phyloP scores from a whole-genome alignment of 2,888 invertebrate genomes.

The Amiota minor region DNA sequence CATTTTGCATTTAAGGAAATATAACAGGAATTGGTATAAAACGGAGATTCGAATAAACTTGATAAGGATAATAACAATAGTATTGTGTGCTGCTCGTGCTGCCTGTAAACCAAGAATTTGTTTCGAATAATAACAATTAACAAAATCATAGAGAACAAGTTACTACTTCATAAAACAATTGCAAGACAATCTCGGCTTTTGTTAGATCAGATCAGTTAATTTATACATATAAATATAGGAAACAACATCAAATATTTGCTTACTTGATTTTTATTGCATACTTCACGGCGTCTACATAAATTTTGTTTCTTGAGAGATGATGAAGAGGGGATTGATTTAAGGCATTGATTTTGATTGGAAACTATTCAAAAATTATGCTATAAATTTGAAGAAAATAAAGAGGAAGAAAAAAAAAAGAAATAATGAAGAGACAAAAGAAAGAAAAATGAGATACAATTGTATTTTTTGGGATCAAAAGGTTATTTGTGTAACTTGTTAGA shows the following conservation, averaged over 20 bases:
- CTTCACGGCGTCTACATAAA: slow-evolving; percentile 17
- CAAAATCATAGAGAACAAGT: slow-evolving; percentile 18
- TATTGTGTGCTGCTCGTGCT: slow-evolving; percentile 64
- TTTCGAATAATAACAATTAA: slow-evolving; percentile 38
- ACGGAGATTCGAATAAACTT: slow-evolving; percentile 52
- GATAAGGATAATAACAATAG: slow-evolving; percentile 63
- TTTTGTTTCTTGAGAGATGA: no score
- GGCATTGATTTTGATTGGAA: no score
- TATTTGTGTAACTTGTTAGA: slow-evolving; percentile 50
- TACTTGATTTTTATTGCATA: slow-evolving; percentile 44
- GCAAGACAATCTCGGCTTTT: slow-evolving; percentile 57
- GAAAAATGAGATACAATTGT: no score
- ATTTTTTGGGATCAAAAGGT: slow-evolving; percentile 26
- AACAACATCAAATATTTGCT: slow-evolving; percentile 41
- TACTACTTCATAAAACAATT: slow-evolving; percentile 6
- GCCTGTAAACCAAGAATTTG: slow-evolving; percentile 48
- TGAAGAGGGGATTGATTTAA: no score
- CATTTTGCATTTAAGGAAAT: slow-evolving; percentile 46
- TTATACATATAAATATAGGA: background rate
- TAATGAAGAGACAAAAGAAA: no score
- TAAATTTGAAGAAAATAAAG: no score
- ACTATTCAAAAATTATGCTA: no score
- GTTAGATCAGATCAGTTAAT: slow-evolving; percentile 41
- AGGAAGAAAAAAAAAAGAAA: no score
- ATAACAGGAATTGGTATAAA: slow-evolving; percentile 65